phyloP scores from a whole-genome alignment of 2,888 invertebrate species.

The Heteromurus nitidus region DNA sequence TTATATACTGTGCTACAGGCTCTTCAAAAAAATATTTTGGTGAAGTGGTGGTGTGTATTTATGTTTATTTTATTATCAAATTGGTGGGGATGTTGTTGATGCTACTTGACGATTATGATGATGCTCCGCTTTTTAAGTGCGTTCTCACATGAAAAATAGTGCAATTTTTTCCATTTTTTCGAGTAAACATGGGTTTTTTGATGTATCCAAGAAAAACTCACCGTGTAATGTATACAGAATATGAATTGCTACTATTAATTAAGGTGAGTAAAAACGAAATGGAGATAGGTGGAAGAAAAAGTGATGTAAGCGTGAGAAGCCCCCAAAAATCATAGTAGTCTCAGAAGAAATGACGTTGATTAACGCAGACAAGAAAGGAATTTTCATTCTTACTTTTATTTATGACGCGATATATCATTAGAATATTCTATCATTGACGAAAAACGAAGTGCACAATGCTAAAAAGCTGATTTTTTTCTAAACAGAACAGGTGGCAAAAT shows the following conservation, averaged over 20 bases:
- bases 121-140: slow-evolving; percentile 7
- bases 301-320: not conserved
- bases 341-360: slow-evolving; percentile 44
- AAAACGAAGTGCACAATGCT: slow-evolving; percentile 38
- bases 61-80: slow-evolving; percentile 15
- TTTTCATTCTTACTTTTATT: slow-evolving; percentile 42
- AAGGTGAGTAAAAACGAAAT: not conserved
- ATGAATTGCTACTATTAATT: not conserved
- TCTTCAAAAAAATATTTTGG: slow-evolving; percentile 27
- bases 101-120: not conserved
- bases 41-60: not conserved
- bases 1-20: slow-evolving; percentile 29
- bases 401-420: slow-evolving; percentile 46
- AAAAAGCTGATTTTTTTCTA: slow-evolving; percentile 18
- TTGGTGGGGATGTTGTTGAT: not conserved
- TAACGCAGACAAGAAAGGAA: slow-evolving; percentile 34
- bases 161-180: slow-evolving; percentile 4
- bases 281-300: not conserved
- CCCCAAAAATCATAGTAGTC: not conserved
- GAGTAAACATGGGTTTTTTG: not conserved
- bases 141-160: slow-evolving; percentile 23
- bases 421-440: slow-evolving; percentile 22
- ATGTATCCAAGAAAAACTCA: not conserved
- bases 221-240: too few relatives aligned
- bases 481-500: slow-evolving; percentile 54